Evolutionary conservation across 2,888 invertebrate genomes (phyloP).

Genomic region (Sminthurinus aureus): DNA sequence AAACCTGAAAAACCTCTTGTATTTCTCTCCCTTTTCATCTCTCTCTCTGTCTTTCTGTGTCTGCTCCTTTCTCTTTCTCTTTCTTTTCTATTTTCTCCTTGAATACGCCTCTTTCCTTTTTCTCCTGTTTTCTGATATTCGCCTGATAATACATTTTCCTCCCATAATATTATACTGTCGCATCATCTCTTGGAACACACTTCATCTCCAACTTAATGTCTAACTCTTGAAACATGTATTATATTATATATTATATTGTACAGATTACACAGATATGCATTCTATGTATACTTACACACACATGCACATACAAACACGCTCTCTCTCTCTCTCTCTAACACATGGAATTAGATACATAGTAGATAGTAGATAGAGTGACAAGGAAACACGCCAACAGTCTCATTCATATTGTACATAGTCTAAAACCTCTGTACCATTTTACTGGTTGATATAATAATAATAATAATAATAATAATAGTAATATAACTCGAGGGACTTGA

Average conservation of each 20-base stretch:
- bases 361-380: neutral
- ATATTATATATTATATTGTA: no score
- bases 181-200: no score
- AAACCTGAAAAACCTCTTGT: neutral
- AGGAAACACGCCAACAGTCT: neutral
- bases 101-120: neutral
- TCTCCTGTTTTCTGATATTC: neutral
- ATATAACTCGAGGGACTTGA: neutral
- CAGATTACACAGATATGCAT: no score
- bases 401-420: neutral
- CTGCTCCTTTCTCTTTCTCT: neutral
- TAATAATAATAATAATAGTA: neutral
- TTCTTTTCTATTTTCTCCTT: no score
- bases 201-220: no score
- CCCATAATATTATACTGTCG: neutral
- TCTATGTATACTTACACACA: no score
- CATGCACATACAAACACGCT: neutral
- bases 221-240: no score
- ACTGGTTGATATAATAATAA: constrained; percentile 14
- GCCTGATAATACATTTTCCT: neutral
- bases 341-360: neutral
- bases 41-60: neutral
- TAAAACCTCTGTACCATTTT: neutral
- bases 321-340: neutral
- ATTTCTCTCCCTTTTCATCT: neutral